These are phyloP conservation scores for Brachyhypopomus occidentalis DNA, from an alignment of 2,113 vertebrate genomes.

Conservation along the genomic window DNA sequence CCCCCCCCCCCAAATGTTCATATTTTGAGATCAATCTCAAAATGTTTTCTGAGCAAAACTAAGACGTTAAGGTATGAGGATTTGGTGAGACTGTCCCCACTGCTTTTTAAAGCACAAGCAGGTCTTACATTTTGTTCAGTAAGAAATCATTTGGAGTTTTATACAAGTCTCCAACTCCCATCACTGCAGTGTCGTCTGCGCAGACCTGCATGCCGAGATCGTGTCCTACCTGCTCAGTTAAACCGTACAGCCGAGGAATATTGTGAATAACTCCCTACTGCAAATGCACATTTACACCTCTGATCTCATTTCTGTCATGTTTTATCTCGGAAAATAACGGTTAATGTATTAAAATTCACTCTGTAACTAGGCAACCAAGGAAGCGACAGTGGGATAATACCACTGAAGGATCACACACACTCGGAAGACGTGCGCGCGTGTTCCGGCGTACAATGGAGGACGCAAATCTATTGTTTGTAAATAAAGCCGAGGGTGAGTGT, in stretches of 20 bases:
- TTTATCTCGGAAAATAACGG: background rate
- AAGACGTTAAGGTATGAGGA: background rate
- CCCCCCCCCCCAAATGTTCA: conserved; percentile 19
- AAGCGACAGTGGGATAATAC: background rate
- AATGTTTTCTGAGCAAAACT: background rate
- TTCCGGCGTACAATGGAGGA: background rate
- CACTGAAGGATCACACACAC: background rate
- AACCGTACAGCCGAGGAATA: too few relatives aligned
- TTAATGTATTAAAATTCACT: background rate
- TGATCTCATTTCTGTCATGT: background rate
- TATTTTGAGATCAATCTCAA: background rate
- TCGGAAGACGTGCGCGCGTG: background rate
- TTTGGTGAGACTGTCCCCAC: too few relatives aligned
- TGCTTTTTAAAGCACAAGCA: background rate
- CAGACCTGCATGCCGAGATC: background rate
- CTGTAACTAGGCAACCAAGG: conserved; percentile 1
- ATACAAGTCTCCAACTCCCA: background rate
- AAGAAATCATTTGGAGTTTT: background rate
- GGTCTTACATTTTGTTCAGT: background rate
- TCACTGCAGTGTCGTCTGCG: background rate
- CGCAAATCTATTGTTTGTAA: background rate
- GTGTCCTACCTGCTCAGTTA: too few relatives aligned
- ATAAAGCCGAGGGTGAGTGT: background rate
- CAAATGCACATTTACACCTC: background rate
- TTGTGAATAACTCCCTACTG: too few relatives aligned